Base-by-base conservation (phyloP, 2,113 vertebrate species). In the Microtus ochrogaster region DNA sequence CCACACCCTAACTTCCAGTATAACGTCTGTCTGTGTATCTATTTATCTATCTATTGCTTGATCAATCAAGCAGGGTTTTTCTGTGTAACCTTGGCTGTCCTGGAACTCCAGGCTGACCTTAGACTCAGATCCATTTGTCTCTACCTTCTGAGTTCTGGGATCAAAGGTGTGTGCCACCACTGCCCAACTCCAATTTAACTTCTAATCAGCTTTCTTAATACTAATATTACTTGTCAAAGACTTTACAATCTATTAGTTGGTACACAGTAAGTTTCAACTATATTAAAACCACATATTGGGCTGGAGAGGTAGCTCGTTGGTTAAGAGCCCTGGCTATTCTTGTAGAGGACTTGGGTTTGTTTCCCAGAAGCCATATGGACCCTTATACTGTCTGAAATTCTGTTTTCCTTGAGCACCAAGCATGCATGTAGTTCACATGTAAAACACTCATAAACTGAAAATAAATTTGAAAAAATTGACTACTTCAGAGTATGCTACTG, bases 401-500 rank as follows among this genome's bases (percentile, higher is more conserved):
- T 58, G 19, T 58, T 58, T 58, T 21, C 55, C 17, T 58, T 58
- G 55, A 58, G 55, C 19, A 58, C 19, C 55, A 21, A 58, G 19
- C 19, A 58, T 85, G 63, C 83, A 66, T 66, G 19, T 41, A 19
- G 16, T 47, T 47, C 28, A 84, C 41, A 13, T 65, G 12, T 26
- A 85, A 85, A 85, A 36, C 63, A 85, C 9, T 66, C 28, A 68
- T 41, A 66, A 85, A 85, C 22, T 85, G 12, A 85, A 66, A 85
- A 85, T 83, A 83, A 63, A 26, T 65, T 28, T 44, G 4, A 30
- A 66, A 47, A 47, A 47, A 22, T 58, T 58, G 8, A 83, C 24
- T 66, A 5, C 93, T 93, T 94, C 78, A 97, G 47, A 81, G 10
- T 87, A 39, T 92, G 52, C 58, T 96, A 61, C 22, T 89, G 73